A percentile compares a stretch with the other conserved stretches of the same genome.
Evolutionary conservation across 2,888 invertebrate species (phyloP).

Genomic region (Polyommatus icarus): DNA sequence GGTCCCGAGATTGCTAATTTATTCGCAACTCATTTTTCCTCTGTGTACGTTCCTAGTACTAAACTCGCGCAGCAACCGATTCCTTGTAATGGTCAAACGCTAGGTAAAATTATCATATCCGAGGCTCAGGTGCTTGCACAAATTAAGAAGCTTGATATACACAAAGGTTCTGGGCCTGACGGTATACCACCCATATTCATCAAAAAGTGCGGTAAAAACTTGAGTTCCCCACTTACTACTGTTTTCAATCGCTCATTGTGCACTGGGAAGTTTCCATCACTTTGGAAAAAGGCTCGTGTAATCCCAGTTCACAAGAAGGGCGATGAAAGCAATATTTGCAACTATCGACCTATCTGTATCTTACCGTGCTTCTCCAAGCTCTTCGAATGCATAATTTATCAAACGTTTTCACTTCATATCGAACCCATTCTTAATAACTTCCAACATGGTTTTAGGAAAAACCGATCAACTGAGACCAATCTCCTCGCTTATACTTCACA

Average conservation of each 20-base stretch:
- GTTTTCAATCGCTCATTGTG: neutral
- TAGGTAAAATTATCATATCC: too few relatives aligned
- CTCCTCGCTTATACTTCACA: neutral
- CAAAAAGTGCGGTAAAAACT: neutral
- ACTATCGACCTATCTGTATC: conserved; percentile 1
- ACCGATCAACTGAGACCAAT: conserved; percentile 10
- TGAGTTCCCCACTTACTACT: neutral
- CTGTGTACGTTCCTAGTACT: too few relatives aligned
- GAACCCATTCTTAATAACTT: conserved; percentile 5
- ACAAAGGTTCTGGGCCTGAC: neutral
- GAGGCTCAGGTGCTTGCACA: too few relatives aligned
- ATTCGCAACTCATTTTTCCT: too few relatives aligned
- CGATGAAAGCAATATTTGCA: neutral
- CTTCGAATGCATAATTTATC: neutral
- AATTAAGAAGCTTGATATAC: too few relatives aligned
- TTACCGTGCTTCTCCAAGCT: neutral
- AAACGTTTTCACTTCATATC: neutral
- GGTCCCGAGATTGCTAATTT: neutral
- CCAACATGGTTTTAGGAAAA: conserved; percentile 16
- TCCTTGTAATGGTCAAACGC: too few relatives aligned
- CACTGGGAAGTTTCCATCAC: conserved; percentile 14
- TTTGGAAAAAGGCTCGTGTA: neutral
- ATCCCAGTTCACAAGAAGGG: neutral
- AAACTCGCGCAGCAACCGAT: neutral
- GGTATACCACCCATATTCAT: neutral